Conservation (phyloP, 1,140 invertebrate genomes). For the Paraescarpia echinospica region DNA sequence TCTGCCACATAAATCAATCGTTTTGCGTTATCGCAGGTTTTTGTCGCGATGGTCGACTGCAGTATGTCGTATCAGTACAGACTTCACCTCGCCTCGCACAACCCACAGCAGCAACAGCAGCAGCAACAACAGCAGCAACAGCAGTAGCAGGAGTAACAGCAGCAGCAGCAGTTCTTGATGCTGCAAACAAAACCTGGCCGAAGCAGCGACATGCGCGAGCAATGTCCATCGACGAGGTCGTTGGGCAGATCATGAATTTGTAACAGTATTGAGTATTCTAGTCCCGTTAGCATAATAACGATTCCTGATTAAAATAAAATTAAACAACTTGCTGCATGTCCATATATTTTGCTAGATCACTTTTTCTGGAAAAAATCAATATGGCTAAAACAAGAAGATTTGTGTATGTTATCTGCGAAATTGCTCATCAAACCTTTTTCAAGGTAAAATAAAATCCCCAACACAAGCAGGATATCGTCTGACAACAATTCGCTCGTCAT, state of each 20-base stretch:
- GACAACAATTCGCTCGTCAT: not conserved
- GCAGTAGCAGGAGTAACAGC: too few relatives aligned
- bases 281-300: not conserved
- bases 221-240: not conserved
- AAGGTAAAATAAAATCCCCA: not conserved
- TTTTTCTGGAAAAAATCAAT: not conserved
- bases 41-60: not conserved
- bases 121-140: too few relatives aligned
- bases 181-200: too few relatives aligned
- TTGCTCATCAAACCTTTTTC: too few relatives aligned
- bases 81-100: not conserved
- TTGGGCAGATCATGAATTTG: not conserved
- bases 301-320: not conserved
- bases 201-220: too few relatives aligned
- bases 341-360: not conserved
- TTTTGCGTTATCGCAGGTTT: not conserved
- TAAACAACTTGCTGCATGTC: not conserved
- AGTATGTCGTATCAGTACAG: not conserved
- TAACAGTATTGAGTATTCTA: not conserved
- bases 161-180: too few relatives aligned
- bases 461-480: not conserved
- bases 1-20: not conserved
- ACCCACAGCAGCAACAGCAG: not conserved
- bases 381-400: not conserved
- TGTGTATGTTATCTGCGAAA: not conserved